phyloP scores from a whole-genome alignment of 2,797 vertebrate species.

The Muscicapa striata region DNA sequence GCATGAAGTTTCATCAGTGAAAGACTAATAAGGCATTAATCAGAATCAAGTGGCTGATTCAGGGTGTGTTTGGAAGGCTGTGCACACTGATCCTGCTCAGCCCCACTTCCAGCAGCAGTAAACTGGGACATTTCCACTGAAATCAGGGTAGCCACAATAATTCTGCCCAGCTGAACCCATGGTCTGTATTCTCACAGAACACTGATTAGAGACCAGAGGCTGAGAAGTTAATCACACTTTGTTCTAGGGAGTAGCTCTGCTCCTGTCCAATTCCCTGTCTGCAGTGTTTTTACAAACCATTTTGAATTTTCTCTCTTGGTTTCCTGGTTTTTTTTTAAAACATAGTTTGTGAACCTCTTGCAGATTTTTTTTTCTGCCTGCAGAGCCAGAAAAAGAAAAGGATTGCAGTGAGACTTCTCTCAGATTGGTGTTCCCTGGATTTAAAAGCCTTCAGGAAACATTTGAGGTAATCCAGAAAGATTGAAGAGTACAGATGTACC shows the following conservation, averaged over 20 bases:
- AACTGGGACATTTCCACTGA: neutral
- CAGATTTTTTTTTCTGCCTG: neutral
- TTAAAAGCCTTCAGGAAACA: slow-evolving; percentile 69
- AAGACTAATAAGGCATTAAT: neutral
- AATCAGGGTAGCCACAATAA: neutral
- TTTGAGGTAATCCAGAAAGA: slow-evolving; percentile 35
- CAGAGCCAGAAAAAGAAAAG: slow-evolving; percentile 23
- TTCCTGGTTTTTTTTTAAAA: neutral
- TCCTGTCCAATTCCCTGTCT: neutral
- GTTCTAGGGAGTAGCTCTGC: neutral
- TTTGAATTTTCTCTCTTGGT: neutral
- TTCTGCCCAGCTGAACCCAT: neutral
- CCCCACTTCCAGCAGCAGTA: neutral
- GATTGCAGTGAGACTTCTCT: slow-evolving; percentile 10
- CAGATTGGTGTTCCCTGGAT: slow-evolving; percentile 53
- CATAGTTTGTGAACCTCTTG: neutral
- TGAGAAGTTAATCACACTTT: neutral
- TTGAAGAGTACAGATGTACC: slow-evolving; percentile 34
- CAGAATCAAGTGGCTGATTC: neutral
- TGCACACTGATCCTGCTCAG: neutral
- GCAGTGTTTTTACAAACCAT: neutral
- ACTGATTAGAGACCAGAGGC: neutral
- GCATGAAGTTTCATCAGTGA: neutral
- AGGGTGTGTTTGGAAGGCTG: neutral
- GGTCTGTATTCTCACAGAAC: neutral